Base-by-base conservation (phyloP, 2,797 vertebrate genomes). In the Pantherophis vulpinus region DNA sequence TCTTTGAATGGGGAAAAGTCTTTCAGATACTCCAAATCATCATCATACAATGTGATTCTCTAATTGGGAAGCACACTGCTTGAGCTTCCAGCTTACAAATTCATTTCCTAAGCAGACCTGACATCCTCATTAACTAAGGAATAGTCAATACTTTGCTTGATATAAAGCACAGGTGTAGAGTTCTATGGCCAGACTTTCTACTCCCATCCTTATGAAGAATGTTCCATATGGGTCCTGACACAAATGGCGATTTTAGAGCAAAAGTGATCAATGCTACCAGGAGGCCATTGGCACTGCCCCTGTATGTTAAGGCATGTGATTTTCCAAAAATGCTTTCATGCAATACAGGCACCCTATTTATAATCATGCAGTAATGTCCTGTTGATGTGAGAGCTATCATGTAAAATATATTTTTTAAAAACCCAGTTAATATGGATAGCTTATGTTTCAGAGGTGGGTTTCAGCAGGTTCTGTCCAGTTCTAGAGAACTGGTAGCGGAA, bases 71-170 rank as follows among this genome's bases (percentile, higher is more conserved):
- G 89, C 79, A 12, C 2, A 8, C 42, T 89, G 61, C 29, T 91
- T 96, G 1, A 0, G 16, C 90, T 95, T 91, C 90, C 58, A 92
- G 87, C 1, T 94, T 94, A 61, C 4, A 0, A 96, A 88, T 9
- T 95, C 95, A 92, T 91, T 93, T 96, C 94, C 91, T 93, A 90
- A 93, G 89, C 0, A 0, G 95, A 95, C 83, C 83, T 96, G 94
- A 94, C 92, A 96, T 96, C 94, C 96, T 94, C 95, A 95, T 95
- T 95, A 96, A 96, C 96, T 96, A 94, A 94, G 92, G 87, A 63
- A 66, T 94, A 96, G 74, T 88, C 87, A 90, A 70, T 93, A 87
- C 93, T 86, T 87, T 95, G 87, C 83, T 95, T 94, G 58, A 92
- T 83, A 94, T 92, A 92, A 95, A 66, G 92, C 93, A 95, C 94